phyloP scores from a whole-genome alignment of 2,113 vertebrate genomes.

The Stictonetta naevosa region DNA sequence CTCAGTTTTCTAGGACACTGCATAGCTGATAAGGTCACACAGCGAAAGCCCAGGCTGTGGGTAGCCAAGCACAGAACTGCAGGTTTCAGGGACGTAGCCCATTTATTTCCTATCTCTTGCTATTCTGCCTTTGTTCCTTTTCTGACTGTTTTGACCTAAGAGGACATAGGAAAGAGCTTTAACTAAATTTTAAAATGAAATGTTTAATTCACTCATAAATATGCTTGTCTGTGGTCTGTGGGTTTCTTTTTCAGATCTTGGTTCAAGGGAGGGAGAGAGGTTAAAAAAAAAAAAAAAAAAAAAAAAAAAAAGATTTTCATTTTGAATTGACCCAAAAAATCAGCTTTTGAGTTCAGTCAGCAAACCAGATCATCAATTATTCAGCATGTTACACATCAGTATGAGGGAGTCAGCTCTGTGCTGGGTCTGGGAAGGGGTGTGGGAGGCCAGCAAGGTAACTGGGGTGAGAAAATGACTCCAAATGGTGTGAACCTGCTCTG shows the following conservation, averaged over 20 bases:
- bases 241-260: not conserved
- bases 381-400: not conserved
- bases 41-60: not conserved
- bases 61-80: not conserved
- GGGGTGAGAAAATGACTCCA: not conserved
- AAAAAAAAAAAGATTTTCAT: not conserved
- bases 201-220: not conserved
- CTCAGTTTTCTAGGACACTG: not conserved
- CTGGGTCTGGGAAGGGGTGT: not conserved
- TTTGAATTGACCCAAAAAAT: not conserved
- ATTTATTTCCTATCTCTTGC: not conserved
- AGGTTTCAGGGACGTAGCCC: not conserved
- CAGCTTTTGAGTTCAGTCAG: not conserved
- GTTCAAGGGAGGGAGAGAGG: accelerated
- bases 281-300: not conserved
- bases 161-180: not conserved
- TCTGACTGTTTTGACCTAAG: not conserved
- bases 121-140: not conserved
- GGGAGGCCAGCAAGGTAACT: not conserved
- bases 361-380: conserved; percentile 13
- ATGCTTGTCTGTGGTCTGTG: not conserved
- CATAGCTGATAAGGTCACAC: conserved; percentile 9
- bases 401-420: not conserved
- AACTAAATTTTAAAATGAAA: not conserved
- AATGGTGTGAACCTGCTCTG: not conserved